phyloP scores from a whole-genome alignment of 2,888 invertebrate genomes.

The Noctua janthe region DNA sequence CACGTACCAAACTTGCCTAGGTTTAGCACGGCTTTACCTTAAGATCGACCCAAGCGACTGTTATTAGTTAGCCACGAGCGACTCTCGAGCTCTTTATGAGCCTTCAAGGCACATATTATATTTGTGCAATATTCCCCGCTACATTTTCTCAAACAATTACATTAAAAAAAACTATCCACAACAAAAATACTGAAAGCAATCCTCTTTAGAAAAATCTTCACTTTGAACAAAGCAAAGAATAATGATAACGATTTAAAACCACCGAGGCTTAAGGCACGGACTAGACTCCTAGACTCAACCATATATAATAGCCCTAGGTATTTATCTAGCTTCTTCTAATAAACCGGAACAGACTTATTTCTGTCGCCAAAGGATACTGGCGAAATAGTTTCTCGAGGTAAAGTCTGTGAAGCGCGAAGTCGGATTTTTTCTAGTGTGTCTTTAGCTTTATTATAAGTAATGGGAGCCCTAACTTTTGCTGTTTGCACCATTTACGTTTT shows the following conservation, averaged over 20 bases:
- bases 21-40: too few relatives aligned
- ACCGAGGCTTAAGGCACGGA: constrained; percentile 31
- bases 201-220: constrained; percentile 55
- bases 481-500: constrained; percentile 43
- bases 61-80: too few relatives aligned
- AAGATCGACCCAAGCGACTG: too few relatives aligned
- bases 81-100: too few relatives aligned
- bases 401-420: constrained; percentile 44
- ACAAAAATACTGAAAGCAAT: constrained; percentile 19
- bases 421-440: constrained; percentile 44
- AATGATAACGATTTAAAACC: constrained; percentile 64
- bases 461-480: constrained; percentile 39
- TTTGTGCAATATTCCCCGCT: not conserved
- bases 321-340: constrained; percentile 65
- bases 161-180: not conserved
- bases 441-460: constrained; percentile 49
- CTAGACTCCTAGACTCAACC: constrained; percentile 47
- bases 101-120: too few relatives aligned
- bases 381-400: constrained; percentile 45
- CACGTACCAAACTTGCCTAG: too few relatives aligned
- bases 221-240: constrained; percentile 59
- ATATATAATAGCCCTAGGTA: constrained; percentile 57
- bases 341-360: constrained; percentile 62
- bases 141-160: constrained; percentile 17
- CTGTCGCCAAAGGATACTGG: constrained; percentile 42